Conservation (phyloP, 2,797 vertebrate genomes). For the Platyrinchus mystaceus region DNA sequence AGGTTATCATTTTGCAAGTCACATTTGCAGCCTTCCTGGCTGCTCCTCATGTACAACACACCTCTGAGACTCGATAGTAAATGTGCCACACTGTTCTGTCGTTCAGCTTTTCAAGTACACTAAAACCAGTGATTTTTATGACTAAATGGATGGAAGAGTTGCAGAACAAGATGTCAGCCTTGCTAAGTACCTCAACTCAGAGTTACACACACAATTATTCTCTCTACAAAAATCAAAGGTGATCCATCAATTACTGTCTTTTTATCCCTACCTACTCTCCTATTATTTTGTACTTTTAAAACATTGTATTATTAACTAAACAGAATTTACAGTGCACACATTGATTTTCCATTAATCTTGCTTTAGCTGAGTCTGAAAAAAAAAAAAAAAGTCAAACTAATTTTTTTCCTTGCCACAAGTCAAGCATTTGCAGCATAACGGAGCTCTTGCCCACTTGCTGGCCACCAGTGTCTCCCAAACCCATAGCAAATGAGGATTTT, state of each 20-base stretch:
- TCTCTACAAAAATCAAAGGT: not conserved
- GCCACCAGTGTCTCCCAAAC: not conserved
- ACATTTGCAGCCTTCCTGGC: not conserved
- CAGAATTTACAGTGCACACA: constrained; percentile 12
- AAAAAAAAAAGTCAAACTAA: not conserved
- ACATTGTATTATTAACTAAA: constrained; percentile 13
- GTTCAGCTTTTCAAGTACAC: not conserved
- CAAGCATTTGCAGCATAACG: not conserved
- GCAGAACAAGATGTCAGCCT: constrained; percentile 42
- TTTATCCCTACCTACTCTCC: not conserved
- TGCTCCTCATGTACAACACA: not conserved
- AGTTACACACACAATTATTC: constrained; percentile 9
- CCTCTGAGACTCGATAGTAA: not conserved
- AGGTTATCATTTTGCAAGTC: not conserved
- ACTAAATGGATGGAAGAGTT: constrained; percentile 3
- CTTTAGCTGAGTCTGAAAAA: not conserved
- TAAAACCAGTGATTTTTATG: constrained; percentile 10
- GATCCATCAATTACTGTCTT: constrained; percentile 59
- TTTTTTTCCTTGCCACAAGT: not conserved
- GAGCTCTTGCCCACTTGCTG: not conserved
- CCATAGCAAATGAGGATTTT: not conserved
- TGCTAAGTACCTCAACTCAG: constrained; percentile 7
- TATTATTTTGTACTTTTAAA: constrained; percentile 36
- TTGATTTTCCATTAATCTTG: constrained; percentile 41
- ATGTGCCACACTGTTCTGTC: not conserved